phyloP scores from a whole-genome alignment of 2,113 vertebrate genomes.

The Orientallactaga bullata region DNA sequence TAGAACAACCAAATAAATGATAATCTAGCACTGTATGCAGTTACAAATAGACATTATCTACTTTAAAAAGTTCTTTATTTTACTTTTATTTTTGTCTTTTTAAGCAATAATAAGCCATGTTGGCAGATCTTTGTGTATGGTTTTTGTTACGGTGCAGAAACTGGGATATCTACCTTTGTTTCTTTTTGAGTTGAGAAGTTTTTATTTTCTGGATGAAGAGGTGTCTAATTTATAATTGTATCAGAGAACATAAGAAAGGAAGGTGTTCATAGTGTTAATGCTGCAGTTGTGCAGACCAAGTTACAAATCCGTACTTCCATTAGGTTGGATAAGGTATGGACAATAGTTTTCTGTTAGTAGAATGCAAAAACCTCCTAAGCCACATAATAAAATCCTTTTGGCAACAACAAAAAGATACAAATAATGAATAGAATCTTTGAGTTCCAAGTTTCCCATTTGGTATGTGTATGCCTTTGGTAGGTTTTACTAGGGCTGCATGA shows the following conservation, averaged over 20 bases:
- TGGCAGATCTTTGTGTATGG: too few species aligned
- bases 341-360: constrained; percentile 71
- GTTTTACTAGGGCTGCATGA: neutral
- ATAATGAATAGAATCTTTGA: neutral
- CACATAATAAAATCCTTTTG: constrained; percentile 83
- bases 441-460: neutral
- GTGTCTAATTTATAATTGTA: too few species aligned
- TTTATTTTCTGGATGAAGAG: too few species aligned
- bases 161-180: too few species aligned
- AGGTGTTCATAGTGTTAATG: constrained; percentile 25
- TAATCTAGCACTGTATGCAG: constrained; percentile 47
- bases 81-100: constrained; percentile 6
- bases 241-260: neutral
- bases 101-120: neutral
- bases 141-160: too few species aligned
- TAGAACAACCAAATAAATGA: constrained; percentile 75
- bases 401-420: constrained; percentile 36
- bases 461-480: neutral
- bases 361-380: constrained; percentile 68
- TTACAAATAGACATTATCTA: neutral
- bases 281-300: constrained; percentile 63
- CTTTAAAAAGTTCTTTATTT: neutral
- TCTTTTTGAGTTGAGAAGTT: too few species aligned
- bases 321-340: constrained; percentile 54
- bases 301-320: constrained; percentile 57